These are phyloP conservation scores for Urocynchramus pylzowi DNA, from an alignment of 2,113 vertebrate species.

Conservation along the genomic window DNA sequence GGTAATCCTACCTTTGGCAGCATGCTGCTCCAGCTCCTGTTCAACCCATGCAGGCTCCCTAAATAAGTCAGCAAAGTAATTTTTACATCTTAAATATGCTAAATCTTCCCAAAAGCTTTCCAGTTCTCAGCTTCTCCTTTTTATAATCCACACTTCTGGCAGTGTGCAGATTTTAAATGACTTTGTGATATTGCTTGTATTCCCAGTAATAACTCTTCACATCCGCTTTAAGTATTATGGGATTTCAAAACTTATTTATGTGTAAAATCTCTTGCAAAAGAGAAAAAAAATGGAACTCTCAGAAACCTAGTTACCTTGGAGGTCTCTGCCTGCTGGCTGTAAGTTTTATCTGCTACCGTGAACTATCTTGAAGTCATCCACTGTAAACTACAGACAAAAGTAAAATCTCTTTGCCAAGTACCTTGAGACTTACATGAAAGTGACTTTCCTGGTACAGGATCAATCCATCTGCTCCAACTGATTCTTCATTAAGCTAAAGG, in stretches of 20 bases:
- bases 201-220: neutral
- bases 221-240: neutral
- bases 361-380: neutral
- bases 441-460: neutral
- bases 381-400: neutral
- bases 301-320: neutral
- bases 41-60: neutral
- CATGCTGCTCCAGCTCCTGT: neutral
- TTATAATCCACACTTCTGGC: slow-evolving; percentile 26
- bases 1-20: neutral
- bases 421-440: neutral
- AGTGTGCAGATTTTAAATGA: slow-evolving; percentile 9
- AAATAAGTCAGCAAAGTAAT: neutral
- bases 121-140: neutral
- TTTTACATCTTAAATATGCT: slow-evolving; percentile 12
- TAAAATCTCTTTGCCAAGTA: neutral
- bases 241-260: slow-evolving; percentile 17
- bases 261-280: neutral
- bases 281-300: neutral
- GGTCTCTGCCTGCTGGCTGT: neutral
- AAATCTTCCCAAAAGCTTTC: slow-evolving; percentile 27
- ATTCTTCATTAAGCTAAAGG: neutral
- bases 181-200: slow-evolving; percentile 19
- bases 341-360: neutral
- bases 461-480: neutral